A percentile compares a stretch with the other conserved stretches of the same genome.
Conservation (phyloP, 2,888 invertebrate species). For the Cataglyphis cursor region DNA sequence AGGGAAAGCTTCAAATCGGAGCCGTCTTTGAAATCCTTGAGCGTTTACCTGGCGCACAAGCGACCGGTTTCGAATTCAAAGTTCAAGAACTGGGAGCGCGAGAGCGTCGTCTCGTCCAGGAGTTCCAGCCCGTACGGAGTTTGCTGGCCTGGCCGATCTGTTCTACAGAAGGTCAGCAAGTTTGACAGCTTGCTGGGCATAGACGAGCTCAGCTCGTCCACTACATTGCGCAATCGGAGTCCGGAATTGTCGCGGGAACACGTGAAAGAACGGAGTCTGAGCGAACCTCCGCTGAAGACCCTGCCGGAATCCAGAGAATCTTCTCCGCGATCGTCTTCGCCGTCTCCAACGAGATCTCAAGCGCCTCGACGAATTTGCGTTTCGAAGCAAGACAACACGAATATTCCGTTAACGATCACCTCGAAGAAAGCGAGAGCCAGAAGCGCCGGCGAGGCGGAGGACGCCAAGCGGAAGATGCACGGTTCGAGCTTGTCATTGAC, state of each 20-base stretch:
- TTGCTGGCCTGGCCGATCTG: conserved; percentile 89
- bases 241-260: conserved; percentile 84
- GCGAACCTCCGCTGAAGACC: conserved; percentile 90
- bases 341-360: conserved; percentile 90
- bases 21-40: conserved; percentile 88
- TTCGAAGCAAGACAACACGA: conserved; percentile 80
- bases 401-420: conserved; percentile 75
- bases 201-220: conserved; percentile 84
- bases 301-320: conserved; percentile 70
- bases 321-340: conserved; percentile 87
- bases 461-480: conserved; percentile 56
- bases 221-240: conserved; percentile 82
- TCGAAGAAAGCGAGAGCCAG: conserved; percentile 88
- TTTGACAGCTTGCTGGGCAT: conserved; percentile 83
- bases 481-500: conserved; percentile 82
- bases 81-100: conserved; percentile 90
- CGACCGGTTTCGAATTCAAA: conserved; percentile 92
- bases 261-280: conserved; percentile 88
- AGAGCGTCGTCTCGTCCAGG: conserved; percentile 85
- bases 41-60: conserved; percentile 90
- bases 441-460: conserved; percentile 90
- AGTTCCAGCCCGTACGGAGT: conserved; percentile 89
- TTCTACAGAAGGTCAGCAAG: conserved; percentile 81
- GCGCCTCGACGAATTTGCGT: conserved; percentile 90
- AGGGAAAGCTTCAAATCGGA: conserved; percentile 87